These are phyloP conservation scores for Catostylus mosaicus DNA, from an alignment of 30 jellyfish, hydroid and myxozoan genomes.

Conservation along the genomic window DNA sequence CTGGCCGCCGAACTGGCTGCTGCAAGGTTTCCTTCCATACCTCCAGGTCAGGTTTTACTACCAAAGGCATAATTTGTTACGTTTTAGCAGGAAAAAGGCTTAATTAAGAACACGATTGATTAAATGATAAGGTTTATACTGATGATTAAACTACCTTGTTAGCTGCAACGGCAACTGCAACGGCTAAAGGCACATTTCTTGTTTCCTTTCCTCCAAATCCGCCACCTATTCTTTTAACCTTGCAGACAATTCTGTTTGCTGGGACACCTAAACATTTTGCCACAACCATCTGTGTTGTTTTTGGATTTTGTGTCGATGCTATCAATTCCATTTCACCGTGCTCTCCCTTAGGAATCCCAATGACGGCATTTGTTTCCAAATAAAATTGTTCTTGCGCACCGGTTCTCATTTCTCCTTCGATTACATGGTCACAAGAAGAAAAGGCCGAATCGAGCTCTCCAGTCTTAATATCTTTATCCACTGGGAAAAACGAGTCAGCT, in stretches of 20 bases:
- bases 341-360: slow-evolving; percentile 54
- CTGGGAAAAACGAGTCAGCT: neutral
- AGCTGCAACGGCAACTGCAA: slow-evolving; percentile 57
- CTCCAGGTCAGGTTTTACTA: too few relatives aligned
- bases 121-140: too few relatives aligned
- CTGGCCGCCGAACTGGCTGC: too few relatives aligned
- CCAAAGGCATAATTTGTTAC: too few relatives aligned
- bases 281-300: slow-evolving; percentile 27
- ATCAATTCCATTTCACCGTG: slow-evolving; percentile 50
- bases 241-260: slow-evolving; percentile 50
- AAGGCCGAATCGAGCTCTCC: slow-evolving; percentile 19
- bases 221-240: slow-evolving; percentile 48
- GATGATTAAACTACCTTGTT: too few relatives aligned
- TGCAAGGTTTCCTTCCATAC: too few relatives aligned
- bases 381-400: slow-evolving; percentile 67
- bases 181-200: slow-evolving; percentile 21
- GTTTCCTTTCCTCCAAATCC: slow-evolving; percentile 67
- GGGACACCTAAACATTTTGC: slow-evolving; percentile 49
- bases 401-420: slow-evolving; percentile 58
- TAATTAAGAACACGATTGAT: too few relatives aligned
- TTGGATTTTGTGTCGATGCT: slow-evolving; percentile 34
- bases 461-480: neutral
- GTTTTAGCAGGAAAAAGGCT: too few relatives aligned
- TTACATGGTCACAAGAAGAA: slow-evolving; percentile 47
- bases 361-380: slow-evolving; percentile 43